Conservation (phyloP, 1,140 invertebrate genomes). For the Brachionus angularis region DNA sequence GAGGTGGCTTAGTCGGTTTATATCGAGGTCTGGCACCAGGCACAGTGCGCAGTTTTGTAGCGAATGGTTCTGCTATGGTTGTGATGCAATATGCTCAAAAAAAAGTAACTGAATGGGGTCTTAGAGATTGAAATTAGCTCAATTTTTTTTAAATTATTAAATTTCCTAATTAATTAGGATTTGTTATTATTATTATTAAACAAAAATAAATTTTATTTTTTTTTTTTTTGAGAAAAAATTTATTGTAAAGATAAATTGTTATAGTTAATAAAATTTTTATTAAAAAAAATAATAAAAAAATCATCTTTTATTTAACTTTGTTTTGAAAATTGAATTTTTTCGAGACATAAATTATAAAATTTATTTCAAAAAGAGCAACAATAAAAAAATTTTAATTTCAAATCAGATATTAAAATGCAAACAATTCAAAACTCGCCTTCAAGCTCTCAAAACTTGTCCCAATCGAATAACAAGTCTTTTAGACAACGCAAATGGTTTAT, state of each 20-base stretch:
- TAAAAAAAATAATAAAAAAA: too few relatives aligned
- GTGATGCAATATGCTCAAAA: conserved; percentile 53
- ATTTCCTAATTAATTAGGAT: too few relatives aligned
- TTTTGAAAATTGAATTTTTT: too few relatives aligned
- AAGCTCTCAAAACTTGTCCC: conserved; percentile 1
- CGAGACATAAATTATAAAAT: too few relatives aligned
- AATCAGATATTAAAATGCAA: conserved; percentile 8
- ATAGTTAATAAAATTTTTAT: too few relatives aligned
- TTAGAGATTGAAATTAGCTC: conserved; percentile 48
- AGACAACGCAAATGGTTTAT: conserved; percentile 42
- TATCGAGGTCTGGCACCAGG: conserved; percentile 51
- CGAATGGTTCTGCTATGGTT: conserved; percentile 54
- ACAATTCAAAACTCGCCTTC: too few relatives aligned
- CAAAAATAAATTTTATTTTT: too few relatives aligned
- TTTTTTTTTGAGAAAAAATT: too few relatives aligned
- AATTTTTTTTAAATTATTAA: too few relatives aligned
- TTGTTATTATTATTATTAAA: too few relatives aligned
- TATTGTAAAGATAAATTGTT: too few relatives aligned
- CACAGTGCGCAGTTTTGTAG: conserved; percentile 51
- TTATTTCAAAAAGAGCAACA: neutral
- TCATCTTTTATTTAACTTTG: too few relatives aligned
- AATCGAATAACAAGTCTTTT: neutral
- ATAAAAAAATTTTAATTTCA: neutral
- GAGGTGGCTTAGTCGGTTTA: conserved; percentile 50
- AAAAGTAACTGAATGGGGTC: conserved; percentile 51